Base-by-base conservation (phyloP, 2,113 vertebrate species). In the Oncorhynchus keta region DNA sequence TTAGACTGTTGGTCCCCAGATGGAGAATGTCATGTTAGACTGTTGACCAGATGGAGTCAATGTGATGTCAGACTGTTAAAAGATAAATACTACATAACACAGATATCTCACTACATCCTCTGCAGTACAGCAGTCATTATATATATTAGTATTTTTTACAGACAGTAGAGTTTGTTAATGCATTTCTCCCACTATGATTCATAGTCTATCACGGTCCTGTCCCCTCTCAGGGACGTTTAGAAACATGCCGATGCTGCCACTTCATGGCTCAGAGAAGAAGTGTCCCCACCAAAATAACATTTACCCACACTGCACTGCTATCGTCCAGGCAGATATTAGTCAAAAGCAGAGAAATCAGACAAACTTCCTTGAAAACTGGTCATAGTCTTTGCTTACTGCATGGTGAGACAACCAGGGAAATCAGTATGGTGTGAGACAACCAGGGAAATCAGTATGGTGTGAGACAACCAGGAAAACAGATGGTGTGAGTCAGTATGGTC, bases 211-310 rank as follows among this genome's bases (percentile, higher is more conserved):
- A 57, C 0, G 1, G 12, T 18, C 51, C 4, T 18, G 51, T 16
- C 59, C 59, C 59, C 2, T 61, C 5, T 12, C 6, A 61, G 3
- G n/a, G 1, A n/a, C 35, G 0, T 5, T 66, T 48, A 73, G 81
- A 85, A 39, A 70, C 64, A 75, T 73, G 75, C 67, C 39, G 74
- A 76, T 88, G 81, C 88, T 88, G 86, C 88, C 87, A 72, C 81
- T 39, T 13, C 1, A 35, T 89, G 90, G 87, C 68, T 0, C 30
- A 79, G 12, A n/a, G 22, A 73, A 74, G 83, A 13, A 86, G 13
- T 84, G 76, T 82, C 85, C 26, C 85, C 26, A 20, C 24, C n/a
- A 71, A 20, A 26, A 2, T n/a, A 1, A 24, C 13, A 22, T 4
- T 11, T 11, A 14, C 12, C 1, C 22, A 13, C 48, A 49, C 20